Conservation (phyloP, 1,140 invertebrate species). For the Atta texana region DNA sequence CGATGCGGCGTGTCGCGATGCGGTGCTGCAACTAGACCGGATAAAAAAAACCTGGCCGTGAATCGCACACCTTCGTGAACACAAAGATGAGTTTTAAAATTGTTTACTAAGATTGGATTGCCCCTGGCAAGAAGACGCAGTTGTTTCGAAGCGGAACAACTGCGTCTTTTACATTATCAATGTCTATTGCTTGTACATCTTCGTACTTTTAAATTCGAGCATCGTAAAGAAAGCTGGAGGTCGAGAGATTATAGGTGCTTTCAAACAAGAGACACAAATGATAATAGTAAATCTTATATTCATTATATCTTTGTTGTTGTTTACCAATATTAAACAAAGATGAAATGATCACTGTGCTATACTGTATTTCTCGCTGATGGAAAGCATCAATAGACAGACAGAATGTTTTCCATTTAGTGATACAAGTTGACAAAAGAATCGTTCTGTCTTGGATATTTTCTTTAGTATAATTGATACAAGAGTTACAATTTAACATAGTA, state of each 20-base stretch:
- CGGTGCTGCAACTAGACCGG: slow-evolving; percentile 78
- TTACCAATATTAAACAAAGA: no score
- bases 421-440: no score
- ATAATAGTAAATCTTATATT: no score
- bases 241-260: neutral
- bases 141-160: slow-evolving; percentile 76
- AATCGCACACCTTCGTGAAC: slow-evolving; percentile 37
- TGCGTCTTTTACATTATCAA: slow-evolving; percentile 28
- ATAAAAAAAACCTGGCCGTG: slow-evolving; percentile 71
- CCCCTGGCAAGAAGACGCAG: neutral
- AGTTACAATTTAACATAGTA: no score
- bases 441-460: no score
- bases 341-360: no score
- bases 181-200: neutral
- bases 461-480: no score
- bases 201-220: neutral
- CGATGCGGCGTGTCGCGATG: slow-evolving; percentile 37
- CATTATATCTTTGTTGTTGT: no score
- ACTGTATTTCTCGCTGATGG: no score
- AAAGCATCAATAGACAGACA: no score
- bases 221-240: neutral
- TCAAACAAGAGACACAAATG: no score
- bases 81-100: slow-evolving; percentile 41
- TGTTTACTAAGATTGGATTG: slow-evolving; percentile 38
- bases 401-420: no score